A percentile compares a stretch with the other conserved stretches of the same genome.
Evolutionary conservation across 2,888 invertebrate genomes (phyloP).

Genomic region (Aethes cnicana): DNA sequence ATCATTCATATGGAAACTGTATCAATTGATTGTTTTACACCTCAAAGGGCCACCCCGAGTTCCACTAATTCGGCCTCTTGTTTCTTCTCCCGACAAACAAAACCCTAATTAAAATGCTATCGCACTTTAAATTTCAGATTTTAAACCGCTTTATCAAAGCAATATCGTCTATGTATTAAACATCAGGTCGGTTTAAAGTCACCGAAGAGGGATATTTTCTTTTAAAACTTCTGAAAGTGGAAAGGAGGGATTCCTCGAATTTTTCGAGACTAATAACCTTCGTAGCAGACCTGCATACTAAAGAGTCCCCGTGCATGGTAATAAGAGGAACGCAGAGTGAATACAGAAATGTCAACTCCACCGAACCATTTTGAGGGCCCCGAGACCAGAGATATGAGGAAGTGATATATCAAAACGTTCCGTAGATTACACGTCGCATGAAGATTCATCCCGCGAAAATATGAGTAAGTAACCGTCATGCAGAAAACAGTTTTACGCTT

Average conservation of each 20-base stretch:
- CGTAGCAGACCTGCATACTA: constrained; percentile 74
- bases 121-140: constrained; percentile 79
- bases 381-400: constrained; percentile 34
- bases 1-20: not conserved
- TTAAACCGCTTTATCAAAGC: constrained; percentile 79
- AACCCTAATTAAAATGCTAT: constrained; percentile 77
- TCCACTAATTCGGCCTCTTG: constrained; percentile 5
- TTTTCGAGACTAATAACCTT: constrained; percentile 81
- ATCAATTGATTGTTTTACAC: not conserved
- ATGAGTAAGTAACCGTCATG: not conserved
- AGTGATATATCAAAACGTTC: constrained; percentile 23
- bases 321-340: constrained; percentile 67
- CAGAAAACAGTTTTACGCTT: not conserved
- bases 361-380: constrained; percentile 64
- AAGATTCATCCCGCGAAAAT: constrained; percentile 24
- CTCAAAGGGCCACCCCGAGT: not conserved
- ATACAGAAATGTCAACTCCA: constrained; percentile 68
- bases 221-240: constrained; percentile 58
- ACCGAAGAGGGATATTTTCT: constrained; percentile 60
- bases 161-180: constrained; percentile 79
- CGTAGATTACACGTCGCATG: constrained; percentile 21
- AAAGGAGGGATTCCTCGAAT: constrained; percentile 66
- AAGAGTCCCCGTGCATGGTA: constrained; percentile 72
- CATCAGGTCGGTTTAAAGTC: constrained; percentile 75
- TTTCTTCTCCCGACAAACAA: constrained; percentile 53